Evolutionary conservation across 1,140 invertebrate species (phyloP).

Genomic region (Brachionus manjavacas): DNA sequence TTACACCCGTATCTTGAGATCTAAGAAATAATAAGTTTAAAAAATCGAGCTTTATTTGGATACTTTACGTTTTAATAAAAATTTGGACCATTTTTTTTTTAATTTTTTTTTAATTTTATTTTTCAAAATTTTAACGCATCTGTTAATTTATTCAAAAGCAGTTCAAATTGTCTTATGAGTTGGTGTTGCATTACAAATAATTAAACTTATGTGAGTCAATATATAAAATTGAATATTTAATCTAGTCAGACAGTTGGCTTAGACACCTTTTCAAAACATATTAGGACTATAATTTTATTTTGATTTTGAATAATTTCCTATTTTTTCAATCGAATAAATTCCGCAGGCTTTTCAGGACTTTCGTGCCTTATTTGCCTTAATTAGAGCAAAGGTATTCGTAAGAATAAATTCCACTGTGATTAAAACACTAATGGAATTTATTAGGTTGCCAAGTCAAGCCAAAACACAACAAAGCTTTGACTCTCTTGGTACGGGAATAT

Average conservation of each 20-base stretch:
- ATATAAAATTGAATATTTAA: background rate
- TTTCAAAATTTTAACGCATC: background rate
- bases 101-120: background rate
- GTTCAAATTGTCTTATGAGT: background rate
- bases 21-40: background rate
- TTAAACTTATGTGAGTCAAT: background rate
- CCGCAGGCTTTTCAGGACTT: background rate
- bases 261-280: background rate
- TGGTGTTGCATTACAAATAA: background rate
- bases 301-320: background rate
- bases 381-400: background rate
- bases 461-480: background rate
- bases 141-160: background rate
- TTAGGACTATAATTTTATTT: background rate
- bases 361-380: background rate
- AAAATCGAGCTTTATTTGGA: background rate
- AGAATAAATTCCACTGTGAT: background rate
- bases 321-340: background rate
- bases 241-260: background rate
- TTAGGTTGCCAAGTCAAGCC: background rate
- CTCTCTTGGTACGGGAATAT: background rate
- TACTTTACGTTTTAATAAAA: slow-evolving; percentile 19
- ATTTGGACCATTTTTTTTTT: slow-evolving; percentile 41
- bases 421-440: background rate
- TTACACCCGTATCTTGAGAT: background rate